Conservation (phyloP, 2,888 invertebrate genomes). For the Therioaphis trifolii region DNA sequence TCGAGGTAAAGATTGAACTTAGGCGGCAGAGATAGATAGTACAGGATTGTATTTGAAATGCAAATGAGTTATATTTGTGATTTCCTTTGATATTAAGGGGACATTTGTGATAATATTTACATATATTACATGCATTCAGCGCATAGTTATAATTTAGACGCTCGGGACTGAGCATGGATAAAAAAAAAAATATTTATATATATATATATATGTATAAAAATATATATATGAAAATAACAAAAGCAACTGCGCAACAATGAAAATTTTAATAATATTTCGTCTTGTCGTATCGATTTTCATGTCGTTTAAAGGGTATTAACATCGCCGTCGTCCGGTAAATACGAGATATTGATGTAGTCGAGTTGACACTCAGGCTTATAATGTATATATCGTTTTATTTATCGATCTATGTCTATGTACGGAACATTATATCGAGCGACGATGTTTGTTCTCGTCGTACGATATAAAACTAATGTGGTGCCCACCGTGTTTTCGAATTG, state of each 20-base stretch:
- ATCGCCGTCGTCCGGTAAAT: conserved; percentile 16
- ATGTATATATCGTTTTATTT: background rate
- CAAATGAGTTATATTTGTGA: conserved; percentile 33
- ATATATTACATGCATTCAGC: conserved; percentile 29
- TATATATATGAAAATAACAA: conserved; percentile 8
- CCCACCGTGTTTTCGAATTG: background rate
- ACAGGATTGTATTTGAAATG: conserved; percentile 34
- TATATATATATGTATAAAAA: background rate
- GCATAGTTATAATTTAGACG: background rate
- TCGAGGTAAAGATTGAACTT: background rate
- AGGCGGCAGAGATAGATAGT: background rate
- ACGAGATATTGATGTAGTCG: conserved; percentile 29
- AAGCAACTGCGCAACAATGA: background rate
- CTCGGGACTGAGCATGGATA: background rate
- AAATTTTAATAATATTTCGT: conserved; percentile 29
- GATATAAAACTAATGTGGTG: background rate
- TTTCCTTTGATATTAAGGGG: conserved; percentile 40
- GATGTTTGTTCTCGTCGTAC: background rate
- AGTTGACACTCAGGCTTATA: background rate
- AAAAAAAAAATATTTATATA: conserved; percentile 1
- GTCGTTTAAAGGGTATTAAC: conserved; percentile 55
- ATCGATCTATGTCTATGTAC: background rate
- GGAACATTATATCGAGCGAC: background rate
- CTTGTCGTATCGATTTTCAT: conserved; percentile 48
- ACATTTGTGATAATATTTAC: conserved; percentile 28